A percentile compares a stretch with the other conserved stretches of the same genome.
Conservation (phyloP, 2,888 invertebrate genomes). For the Macrostomum cliftonense region DNA sequence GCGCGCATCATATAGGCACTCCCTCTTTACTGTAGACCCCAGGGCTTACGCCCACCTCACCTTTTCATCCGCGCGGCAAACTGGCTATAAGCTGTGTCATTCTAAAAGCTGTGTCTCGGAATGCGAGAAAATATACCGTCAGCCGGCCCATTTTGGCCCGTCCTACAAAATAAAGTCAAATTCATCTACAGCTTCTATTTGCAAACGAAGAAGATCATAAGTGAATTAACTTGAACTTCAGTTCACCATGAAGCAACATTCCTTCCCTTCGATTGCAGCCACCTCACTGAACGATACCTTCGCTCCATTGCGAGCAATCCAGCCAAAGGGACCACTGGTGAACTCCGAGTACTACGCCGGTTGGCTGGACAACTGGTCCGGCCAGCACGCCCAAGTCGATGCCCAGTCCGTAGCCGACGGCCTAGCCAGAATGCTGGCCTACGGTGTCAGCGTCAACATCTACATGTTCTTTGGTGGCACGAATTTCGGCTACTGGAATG, state of each 20-base stretch:
- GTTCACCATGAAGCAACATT: background rate
- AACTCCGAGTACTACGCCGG: slow-evolving; percentile 81
- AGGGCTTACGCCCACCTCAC: too few relatives aligned
- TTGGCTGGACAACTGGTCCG: slow-evolving; percentile 75
- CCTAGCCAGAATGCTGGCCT: slow-evolving; percentile 17
- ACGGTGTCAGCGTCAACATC: slow-evolving; percentile 46
- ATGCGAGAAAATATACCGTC: too few relatives aligned
- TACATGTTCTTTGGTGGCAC: slow-evolving; percentile 83
- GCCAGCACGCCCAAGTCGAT: slow-evolving; percentile 44
- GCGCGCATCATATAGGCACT: too few relatives aligned
- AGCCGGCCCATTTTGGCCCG: too few relatives aligned
- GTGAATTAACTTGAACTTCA: background rate
- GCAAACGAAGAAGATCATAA: too few relatives aligned
- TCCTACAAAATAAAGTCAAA: too few relatives aligned
- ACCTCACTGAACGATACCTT: background rate
- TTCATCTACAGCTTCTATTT: too few relatives aligned
- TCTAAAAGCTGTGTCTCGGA: too few relatives aligned
- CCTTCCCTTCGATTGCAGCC: background rate
- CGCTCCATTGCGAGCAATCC: slow-evolving; percentile 1
- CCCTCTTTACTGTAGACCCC: too few relatives aligned
- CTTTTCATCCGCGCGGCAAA: too few relatives aligned
- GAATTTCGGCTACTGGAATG: slow-evolving; percentile 42
- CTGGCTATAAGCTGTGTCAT: too few relatives aligned
- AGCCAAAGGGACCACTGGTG: slow-evolving; percentile 38
- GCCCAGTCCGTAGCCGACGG: slow-evolving; percentile 40